Evolutionary conservation across 2,113 vertebrate species (phyloP).

Genomic region (Peromyscus californicus): DNA sequence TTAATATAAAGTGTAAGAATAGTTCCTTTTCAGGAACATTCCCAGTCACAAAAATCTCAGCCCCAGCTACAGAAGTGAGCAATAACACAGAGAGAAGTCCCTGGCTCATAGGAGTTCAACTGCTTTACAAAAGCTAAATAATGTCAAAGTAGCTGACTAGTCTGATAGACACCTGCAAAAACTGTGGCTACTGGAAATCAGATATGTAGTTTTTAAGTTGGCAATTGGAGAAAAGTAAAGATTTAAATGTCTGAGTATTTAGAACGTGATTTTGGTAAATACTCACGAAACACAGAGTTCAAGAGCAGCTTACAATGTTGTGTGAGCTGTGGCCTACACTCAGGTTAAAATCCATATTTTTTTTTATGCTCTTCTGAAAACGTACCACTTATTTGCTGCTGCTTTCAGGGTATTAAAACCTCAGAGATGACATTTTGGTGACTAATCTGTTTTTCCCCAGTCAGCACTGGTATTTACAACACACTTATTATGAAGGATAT

Average conservation of each 20-base stretch:
- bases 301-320: conserved; percentile 80
- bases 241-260: conserved; percentile 61
- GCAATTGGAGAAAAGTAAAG: conserved; percentile 69
- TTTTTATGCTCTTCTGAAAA: conserved; percentile 32
- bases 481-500: conserved; percentile 43
- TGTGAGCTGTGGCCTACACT: conserved; percentile 79
- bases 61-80: conserved; percentile 53
- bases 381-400: conserved; percentile 67
- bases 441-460: conserved; percentile 14
- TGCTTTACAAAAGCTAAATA: conserved; percentile 32
- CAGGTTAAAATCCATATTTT: conserved; percentile 75
- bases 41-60: conserved; percentile 52
- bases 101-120: conserved; percentile 43
- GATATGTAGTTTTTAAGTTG: conserved; percentile 57
- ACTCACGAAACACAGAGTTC: conserved; percentile 72
- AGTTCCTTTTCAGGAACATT: conserved; percentile 67
- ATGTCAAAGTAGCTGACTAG: conserved; percentile 48
- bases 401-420: conserved; percentile 73
- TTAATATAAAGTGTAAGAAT: conserved; percentile 64
- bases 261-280: conserved; percentile 66
- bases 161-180: conserved; percentile 66
- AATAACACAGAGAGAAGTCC: neutral
- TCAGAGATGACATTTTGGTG: conserved; percentile 65
- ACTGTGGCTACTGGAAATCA: conserved; percentile 65
- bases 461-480: conserved; percentile 22